Evolutionary conservation across 2,113 vertebrate genomes (phyloP), one percentile per base, ranked within the genome.

Genomic region (Bambusicola thoracicus): DNA sequence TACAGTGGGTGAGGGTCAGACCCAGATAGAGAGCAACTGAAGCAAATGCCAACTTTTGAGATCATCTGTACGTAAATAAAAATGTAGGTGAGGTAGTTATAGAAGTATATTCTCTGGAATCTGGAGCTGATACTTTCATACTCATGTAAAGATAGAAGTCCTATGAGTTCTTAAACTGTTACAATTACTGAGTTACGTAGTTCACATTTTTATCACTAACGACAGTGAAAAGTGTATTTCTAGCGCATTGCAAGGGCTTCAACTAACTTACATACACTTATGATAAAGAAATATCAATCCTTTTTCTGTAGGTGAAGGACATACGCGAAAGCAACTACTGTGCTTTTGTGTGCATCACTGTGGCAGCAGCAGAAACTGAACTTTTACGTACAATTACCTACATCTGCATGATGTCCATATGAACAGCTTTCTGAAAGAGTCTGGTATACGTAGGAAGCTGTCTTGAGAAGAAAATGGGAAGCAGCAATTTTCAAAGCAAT

Each of bases 291-390:
- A 19, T 8, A 53, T 58, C 88, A 84, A 94, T 66, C 40, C 43
- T 75, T 65, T 84, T 53, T 90, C 70, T 87, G 70, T 58, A 95
- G 67, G 69, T 77, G 78, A 92, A 68, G 53, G 93, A 89, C 73
- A 53, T 25, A 90, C 15, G 48, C 44, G 73, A 25, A 53, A 79
- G 58, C 34, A 18, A n/a, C 21, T 70, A 44, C 24, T 30, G 41
- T 49, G 51, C 43, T 82, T 93, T 30, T 59, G 48, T 68, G 48
- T 61, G 67, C 70, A 89, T 55, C 69, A 8, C 43, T 49, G 51
- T 1, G 5, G 24, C 63, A 87, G 49, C 77, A 30, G 19, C 66
- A 92, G 79, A 76, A 83, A 77, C 18, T 10, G 21, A 69, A 74
- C 49, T 2, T 34, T 56, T 56, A 32, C 6, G 10, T n/a, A 58